Evolutionary conservation across 2,113 vertebrate species (phyloP), one percentile per base, ranked within the genome.

Genomic region (Callospermophilus lateralis): DNA sequence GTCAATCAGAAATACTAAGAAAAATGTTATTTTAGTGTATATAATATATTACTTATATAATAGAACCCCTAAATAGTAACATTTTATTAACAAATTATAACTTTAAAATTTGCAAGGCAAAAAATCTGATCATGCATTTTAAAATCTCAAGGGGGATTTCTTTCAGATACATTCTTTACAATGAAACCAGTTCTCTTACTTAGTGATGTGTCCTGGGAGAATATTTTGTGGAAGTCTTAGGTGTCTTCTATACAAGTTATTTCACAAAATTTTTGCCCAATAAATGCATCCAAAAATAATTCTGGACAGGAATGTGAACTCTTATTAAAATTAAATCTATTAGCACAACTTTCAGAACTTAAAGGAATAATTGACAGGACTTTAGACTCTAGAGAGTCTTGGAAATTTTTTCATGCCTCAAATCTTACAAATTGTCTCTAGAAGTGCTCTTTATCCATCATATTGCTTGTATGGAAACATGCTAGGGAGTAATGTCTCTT

Each of bases 1-100:
- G 72, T 17, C 32, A 76, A 83, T 72, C 12, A 84, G 30, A 94
- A 96, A 55, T 90, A 84, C 63, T 70, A 87, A 93, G 76, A 39
- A 92, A 96, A 90, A 61, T 28, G 34, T 74, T 55, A 72, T 76
- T 51, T 68, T 83, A 28, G 30, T 45, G 6, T 74, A 61, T 78
- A 73, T 77, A 20, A 42, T 74, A 76, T 22, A 74, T 68, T 48
- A 24, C 48, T 93, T 78, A 55, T 8, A 11, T 61, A 90, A 68
- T 30, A 22, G 4, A 76, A 51, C 26, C 83, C 8, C 11, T 32
- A 73, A 92, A 90, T 11, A 89, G 51, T 77, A 61, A 90, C 11
- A 24, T 80, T 92, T 92, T 86, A 76, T 34, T 61, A 90, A 86
- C 32, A 90, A 77, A 94, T 32, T 58, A 42, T 48, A 6, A 63